phyloP scores from a whole-genome alignment of 2,113 vertebrate species.

The Ciconia stormi region DNA sequence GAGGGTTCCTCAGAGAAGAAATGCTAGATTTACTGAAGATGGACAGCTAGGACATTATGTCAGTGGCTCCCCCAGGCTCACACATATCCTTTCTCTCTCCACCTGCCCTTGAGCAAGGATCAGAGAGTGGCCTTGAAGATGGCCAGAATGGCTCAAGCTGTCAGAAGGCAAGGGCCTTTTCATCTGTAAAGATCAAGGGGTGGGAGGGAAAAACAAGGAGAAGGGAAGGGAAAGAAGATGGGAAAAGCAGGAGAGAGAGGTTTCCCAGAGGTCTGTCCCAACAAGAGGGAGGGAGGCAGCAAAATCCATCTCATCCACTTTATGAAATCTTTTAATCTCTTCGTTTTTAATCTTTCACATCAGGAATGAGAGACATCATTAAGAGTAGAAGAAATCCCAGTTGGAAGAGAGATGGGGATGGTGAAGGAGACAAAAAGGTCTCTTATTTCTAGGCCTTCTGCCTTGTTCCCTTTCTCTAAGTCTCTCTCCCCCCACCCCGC shows the following conservation, averaged over 20 bases:
- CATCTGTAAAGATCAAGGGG: conserved; percentile 22
- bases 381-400: background rate
- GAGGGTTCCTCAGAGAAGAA: background rate
- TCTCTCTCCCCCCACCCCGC: background rate
- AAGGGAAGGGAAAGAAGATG: background rate
- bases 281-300: conserved; percentile 4
- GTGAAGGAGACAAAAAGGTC: background rate
- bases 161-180: conserved; percentile 15
- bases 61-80: background rate
- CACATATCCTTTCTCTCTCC: background rate
- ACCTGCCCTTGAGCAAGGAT: background rate
- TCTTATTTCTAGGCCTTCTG: background rate
- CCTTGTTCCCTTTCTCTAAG: background rate
- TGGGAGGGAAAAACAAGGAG: background rate
- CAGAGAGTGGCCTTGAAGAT: background rate
- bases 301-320: conserved; percentile 51
- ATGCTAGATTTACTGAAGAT: background rate
- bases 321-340: conserved; percentile 74
- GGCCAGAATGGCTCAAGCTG: background rate
- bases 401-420: background rate
- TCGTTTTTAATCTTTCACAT: conserved; percentile 61
- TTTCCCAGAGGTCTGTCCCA: conserved; percentile 7
- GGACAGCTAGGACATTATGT: background rate
- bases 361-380: conserved; percentile 40
- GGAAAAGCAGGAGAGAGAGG: background rate